Evolutionary conservation across 2,888 invertebrate species (phyloP).

Genomic region (Chaetoderma sp.): DNA sequence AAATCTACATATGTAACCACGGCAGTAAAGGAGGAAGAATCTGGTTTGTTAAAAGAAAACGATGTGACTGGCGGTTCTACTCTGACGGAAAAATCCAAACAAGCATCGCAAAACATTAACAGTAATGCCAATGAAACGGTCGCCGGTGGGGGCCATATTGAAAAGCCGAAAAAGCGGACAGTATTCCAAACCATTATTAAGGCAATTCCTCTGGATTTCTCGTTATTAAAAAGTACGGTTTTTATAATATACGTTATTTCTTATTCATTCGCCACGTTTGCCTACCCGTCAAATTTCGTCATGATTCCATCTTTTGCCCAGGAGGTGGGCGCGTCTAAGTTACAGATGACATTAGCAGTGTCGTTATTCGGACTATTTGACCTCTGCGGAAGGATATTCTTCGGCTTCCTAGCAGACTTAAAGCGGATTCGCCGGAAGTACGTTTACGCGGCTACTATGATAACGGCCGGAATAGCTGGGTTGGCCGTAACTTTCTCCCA

Average conservation of each 20-base stretch:
- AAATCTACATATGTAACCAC: no score
- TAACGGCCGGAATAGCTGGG: neutral
- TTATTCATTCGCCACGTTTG: neutral
- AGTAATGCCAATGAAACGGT: no score
- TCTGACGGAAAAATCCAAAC: no score
- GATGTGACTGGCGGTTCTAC: no score
- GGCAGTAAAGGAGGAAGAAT: no score
- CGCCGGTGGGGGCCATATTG: no score
- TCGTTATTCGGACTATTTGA: neutral
- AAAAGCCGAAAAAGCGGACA: no score
- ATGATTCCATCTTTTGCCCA: neutral
- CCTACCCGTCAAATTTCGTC: neutral
- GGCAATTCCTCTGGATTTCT: no score
- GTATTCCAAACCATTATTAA: no score
- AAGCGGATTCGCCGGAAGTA: neutral
- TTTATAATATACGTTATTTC: neutral
- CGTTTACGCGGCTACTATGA: neutral
- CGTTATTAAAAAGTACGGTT: neutral
- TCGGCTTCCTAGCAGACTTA: neutral
- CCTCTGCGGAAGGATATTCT: neutral
- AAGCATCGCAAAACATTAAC: no score
- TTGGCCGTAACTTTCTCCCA: neutral
- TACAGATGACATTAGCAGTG: neutral
- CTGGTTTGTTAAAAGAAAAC: no score
- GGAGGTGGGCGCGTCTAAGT: neutral